These are phyloP conservation scores for Aphaenogaster ashmeadi DNA, from an alignment of 1,140 invertebrate species.

Conservation along the genomic window DNA sequence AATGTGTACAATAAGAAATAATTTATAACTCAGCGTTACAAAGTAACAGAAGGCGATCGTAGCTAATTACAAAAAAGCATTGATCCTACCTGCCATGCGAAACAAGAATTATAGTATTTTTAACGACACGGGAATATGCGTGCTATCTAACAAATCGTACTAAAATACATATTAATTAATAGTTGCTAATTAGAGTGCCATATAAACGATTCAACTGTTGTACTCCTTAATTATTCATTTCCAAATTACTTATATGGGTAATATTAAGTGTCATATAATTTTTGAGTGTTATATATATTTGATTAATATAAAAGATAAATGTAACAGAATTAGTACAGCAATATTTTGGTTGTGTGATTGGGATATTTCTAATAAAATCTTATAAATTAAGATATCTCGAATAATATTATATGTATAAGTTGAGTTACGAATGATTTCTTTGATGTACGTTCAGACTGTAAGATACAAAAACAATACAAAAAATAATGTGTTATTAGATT, in stretches of 20 bases:
- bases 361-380: not conserved
- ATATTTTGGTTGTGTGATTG: not conserved
- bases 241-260: not conserved
- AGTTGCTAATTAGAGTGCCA: not conserved
- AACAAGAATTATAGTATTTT: constrained; percentile 21
- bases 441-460: not conserved
- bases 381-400: not conserved
- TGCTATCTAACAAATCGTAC: not conserved
- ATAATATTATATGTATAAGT: constrained; percentile 1
- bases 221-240: not conserved
- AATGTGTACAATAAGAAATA: constrained; percentile 66
- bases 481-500: not conserved
- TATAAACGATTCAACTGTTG: not conserved
- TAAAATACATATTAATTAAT: constrained; percentile 2
- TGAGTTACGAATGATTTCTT: not conserved
- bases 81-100: not conserved
- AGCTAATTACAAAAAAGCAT: constrained; percentile 57
- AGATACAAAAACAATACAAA: not conserved
- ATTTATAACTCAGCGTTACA: constrained; percentile 55
- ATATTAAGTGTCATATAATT: constrained; percentile 5
- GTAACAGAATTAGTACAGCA: not conserved
- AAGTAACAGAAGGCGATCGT: not conserved
- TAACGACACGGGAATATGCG: not conserved
- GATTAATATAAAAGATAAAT: not conserved
- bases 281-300: not conserved